A percentile compares a stretch with the other conserved stretches of the same genome.
Evolutionary conservation across 2,797 vertebrate species (phyloP).

Genomic region (Tarsius wallacei): DNA sequence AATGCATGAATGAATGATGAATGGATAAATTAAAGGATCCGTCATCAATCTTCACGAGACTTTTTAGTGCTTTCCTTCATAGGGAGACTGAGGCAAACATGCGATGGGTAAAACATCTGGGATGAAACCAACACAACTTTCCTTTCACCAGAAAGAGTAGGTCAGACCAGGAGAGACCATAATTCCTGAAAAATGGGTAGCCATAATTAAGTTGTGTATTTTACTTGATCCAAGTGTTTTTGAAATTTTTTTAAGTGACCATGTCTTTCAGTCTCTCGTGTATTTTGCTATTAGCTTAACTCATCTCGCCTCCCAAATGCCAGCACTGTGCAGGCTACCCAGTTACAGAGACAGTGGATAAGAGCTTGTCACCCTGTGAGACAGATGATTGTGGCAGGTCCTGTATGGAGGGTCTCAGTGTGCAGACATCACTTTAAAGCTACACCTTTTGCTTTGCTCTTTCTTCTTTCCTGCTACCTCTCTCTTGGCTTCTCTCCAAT

Average conservation of each 20-base stretch:
- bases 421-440: constrained; percentile 1
- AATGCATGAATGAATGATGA: constrained; percentile 66
- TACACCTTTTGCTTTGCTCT: neutral
- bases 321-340: neutral
- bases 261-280: constrained; percentile 58
- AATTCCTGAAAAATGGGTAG: constrained; percentile 89
- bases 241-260: constrained; percentile 88
- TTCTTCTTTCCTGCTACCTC: neutral
- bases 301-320: constrained; percentile 57
- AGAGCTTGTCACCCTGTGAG: neutral
- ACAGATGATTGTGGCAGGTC: neutral
- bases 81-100: constrained; percentile 75
- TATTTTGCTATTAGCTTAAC: constrained; percentile 54
- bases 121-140: constrained; percentile 80
- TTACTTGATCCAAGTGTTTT: constrained; percentile 89
- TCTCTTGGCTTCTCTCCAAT: neutral
- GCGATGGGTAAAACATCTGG: constrained; percentile 67
- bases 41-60: constrained; percentile 37
- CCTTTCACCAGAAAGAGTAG: constrained; percentile 79
- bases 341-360: neutral
- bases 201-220: constrained; percentile 91
- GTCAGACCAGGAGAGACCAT: constrained; percentile 77
- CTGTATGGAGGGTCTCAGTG: neutral
- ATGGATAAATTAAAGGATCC: constrained; percentile 61
- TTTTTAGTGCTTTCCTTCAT: constrained; percentile 57